phyloP scores from a whole-genome alignment of 2,113 vertebrate genomes.

The Pelvicachromis taeniatus region DNA sequence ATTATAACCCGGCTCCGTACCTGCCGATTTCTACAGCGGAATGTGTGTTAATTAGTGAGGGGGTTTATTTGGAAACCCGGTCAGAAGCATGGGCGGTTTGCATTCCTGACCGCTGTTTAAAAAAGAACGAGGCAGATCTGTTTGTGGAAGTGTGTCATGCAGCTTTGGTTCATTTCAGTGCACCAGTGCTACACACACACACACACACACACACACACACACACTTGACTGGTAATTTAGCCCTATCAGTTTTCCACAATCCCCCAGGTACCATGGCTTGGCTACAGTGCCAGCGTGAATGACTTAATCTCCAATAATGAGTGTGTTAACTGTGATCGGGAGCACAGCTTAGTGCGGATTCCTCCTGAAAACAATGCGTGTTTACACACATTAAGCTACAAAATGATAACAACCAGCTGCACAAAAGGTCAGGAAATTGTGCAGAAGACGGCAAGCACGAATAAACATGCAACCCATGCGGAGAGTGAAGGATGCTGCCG shows the following conservation, averaged over 20 bases:
- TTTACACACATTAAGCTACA: conserved; percentile 5
- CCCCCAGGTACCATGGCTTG: conserved; percentile 12
- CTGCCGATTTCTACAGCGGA: background rate
- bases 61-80: background rate
- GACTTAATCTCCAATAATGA: conserved; percentile 28
- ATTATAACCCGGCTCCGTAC: background rate
- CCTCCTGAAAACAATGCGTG: background rate
- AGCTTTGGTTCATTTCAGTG: background rate
- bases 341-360: background rate
- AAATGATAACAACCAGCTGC: background rate
- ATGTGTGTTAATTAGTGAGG: background rate
- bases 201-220: too few relatives aligned
- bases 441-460: background rate
- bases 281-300: background rate
- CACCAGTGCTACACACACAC: background rate
- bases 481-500: background rate
- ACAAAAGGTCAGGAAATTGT: background rate
- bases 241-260: conserved; percentile 14
- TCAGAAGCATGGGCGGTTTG: background rate
- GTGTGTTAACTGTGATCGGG: background rate
- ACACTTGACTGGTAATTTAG: conserved; percentile 10
- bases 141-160: background rate
- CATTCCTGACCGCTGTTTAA: background rate
- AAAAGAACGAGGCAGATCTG: background rate
- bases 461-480: background rate